Conservation (phyloP, 2,797 vertebrate genomes). For the Rhinella marina region DNA sequence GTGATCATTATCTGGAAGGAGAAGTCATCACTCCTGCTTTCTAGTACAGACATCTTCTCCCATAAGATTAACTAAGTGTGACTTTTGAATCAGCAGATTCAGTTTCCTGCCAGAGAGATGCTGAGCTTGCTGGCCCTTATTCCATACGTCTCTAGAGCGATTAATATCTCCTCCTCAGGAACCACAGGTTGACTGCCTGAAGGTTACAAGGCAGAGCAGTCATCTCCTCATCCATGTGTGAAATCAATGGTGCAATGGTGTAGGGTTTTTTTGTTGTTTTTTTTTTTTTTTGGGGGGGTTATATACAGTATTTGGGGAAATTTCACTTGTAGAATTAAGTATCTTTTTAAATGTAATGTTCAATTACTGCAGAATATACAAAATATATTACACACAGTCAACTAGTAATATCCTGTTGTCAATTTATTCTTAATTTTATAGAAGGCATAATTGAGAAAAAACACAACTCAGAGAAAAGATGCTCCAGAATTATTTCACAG, state of each 20-base stretch:
- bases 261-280: too few species aligned
- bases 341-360: neutral
- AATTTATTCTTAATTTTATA: too few species aligned
- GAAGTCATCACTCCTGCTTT: constrained; percentile 50
- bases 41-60: constrained; percentile 50
- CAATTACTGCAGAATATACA: too few species aligned
- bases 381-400: too few species aligned
- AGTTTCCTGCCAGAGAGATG: constrained; percentile 44
- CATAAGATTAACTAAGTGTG: constrained; percentile 59
- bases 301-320: neutral
- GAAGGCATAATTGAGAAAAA: too few species aligned
- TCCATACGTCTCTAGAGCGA: constrained; percentile 25
- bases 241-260: neutral
- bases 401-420: too few species aligned
- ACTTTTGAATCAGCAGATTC: constrained; percentile 57
- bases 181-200: constrained; percentile 41
- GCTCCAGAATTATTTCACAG: too few species aligned
- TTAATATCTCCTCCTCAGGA: constrained; percentile 45
- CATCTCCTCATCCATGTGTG: neutral
- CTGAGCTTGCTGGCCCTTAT: constrained; percentile 45
- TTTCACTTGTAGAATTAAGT: neutral
- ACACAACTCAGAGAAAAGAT: too few species aligned
- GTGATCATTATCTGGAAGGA: constrained; percentile 48
- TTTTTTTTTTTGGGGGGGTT: neutral
- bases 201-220: constrained; percentile 34